Evolutionary conservation across 2,888 invertebrate genomes (phyloP), one percentile per base, ranked within the genome.

Genomic region (Pomacea canaliculata): DNA sequence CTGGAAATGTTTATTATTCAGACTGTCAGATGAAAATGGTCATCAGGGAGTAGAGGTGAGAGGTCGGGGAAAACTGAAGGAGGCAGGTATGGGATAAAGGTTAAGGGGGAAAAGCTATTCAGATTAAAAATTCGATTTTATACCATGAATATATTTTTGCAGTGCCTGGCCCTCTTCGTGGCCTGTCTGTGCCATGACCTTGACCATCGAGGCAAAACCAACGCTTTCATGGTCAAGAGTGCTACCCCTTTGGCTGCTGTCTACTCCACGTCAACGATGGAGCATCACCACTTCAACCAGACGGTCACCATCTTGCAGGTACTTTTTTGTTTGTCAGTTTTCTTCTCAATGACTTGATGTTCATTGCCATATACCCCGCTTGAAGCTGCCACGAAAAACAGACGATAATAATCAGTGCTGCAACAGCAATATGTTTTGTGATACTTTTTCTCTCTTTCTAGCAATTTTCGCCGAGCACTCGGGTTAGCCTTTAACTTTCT

Each of bases 271-370:
- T 95, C 95, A 0, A 95, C 96, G 0, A 93, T 96, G 92, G 96
- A 96, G 88, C 95, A 96, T 87, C 96, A 96, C 88, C 96, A 96
- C 90, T 96, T 96, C 89, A 96, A 96, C 88, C 96, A 96, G 88
- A 96, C 96, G 0, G 95, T 96, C 51, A 94, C 95, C 19, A 96
- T 96, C 82, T 91, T 96, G 23, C 96, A 96, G 89, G 91, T 91
- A 16, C 51, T 5, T 37, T 23, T 37, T 37, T 37, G 37, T 37
- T 37, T 37, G 37, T 37, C 37, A 5, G 1, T 37, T 37, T 37
- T 37, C 37, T 81, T 5, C 65, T 56, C 19, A 37, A 23, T 27
- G 48, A 23, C 67, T 67, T 27, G n/a, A 4, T 16, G 5, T 19
- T 37, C 37, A 0, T 18, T 8, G 23, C 27, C 67, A 4, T 23